phyloP scores from a whole-genome alignment of 1,140 invertebrate species.

The Hirudo medicinalis region DNA sequence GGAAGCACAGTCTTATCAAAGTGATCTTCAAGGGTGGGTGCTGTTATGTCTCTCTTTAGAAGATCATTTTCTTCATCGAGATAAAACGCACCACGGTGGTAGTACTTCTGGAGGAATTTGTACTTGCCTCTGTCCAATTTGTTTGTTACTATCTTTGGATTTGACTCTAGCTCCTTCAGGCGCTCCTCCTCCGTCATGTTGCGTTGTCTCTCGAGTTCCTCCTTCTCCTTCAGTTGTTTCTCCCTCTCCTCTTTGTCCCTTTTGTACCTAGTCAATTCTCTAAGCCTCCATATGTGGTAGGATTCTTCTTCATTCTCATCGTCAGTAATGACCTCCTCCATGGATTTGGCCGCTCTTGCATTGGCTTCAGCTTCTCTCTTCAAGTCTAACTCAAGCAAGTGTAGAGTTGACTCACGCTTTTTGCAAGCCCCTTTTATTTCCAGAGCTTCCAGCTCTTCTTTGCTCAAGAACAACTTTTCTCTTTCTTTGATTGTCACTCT shows the following conservation, averaged over 20 bases:
- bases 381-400: slow-evolving; percentile 59
- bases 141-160: slow-evolving; percentile 85
- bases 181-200: slow-evolving; percentile 89
- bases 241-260: slow-evolving; percentile 89
- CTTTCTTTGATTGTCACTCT: no score
- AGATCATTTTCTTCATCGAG: slow-evolving; percentile 84
- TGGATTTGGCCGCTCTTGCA: slow-evolving; percentile 43
- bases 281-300: slow-evolving; percentile 85
- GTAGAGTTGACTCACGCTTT: not conserved
- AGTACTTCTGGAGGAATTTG: slow-evolving; percentile 98
- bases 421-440: slow-evolving; percentile 45
- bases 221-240: slow-evolving; percentile 61
- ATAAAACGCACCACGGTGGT: slow-evolving; percentile 95
- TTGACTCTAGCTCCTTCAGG: slow-evolving; percentile 63
- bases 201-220: slow-evolving; percentile 77
- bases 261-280: slow-evolving; percentile 79
- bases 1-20: slow-evolving; percentile 96
- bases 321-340: slow-evolving; percentile 80
- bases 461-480: no score
- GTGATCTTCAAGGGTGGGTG: slow-evolving; percentile 92
- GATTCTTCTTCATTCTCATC: slow-evolving; percentile 96
- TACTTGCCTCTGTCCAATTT: slow-evolving; percentile 94
- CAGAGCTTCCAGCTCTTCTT: slow-evolving; percentile 29
- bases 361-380: slow-evolving; percentile 54
- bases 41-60: slow-evolving; percentile 88